phyloP scores from a whole-genome alignment of 2,888 invertebrate genomes.

The Erannis defoliaria region DNA sequence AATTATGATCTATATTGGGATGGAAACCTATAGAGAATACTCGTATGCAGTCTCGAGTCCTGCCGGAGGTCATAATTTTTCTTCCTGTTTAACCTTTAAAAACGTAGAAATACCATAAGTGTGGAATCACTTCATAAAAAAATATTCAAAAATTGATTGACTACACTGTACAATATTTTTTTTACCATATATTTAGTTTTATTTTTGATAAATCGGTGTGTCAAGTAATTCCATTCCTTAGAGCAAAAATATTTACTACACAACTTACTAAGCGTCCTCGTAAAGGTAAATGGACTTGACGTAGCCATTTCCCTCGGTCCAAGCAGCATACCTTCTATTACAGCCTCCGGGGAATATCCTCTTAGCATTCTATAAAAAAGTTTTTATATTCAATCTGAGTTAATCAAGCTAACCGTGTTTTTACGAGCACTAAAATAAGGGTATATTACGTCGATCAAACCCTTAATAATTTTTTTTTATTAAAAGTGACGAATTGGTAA shows the following conservation, averaged over 20 bases:
- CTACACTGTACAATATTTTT: too few species aligned
- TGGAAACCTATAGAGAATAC: too few species aligned
- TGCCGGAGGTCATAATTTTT: too few species aligned
- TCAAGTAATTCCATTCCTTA: background rate
- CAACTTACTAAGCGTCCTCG: constrained; percentile 9
- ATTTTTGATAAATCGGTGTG: background rate
- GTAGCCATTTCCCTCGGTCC: constrained; percentile 10
- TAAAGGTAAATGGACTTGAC: constrained; percentile 10
- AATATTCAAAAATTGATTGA: too few species aligned
- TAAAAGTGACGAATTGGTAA: constrained; percentile 15
- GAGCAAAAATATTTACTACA: constrained; percentile 2
- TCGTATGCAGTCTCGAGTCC: too few species aligned
- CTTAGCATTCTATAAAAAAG: constrained; percentile 31
- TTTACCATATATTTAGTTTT: too few species aligned
- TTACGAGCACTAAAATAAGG: constrained; percentile 21
- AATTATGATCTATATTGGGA: too few species aligned
- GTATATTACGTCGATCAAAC: constrained; percentile 9
- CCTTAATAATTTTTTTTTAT: constrained; percentile 17
- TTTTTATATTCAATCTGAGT: constrained; percentile 35
- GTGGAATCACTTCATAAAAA: too few species aligned
- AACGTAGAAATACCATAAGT: too few species aligned
- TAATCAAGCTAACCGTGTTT: constrained; percentile 27
- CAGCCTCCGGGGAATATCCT: constrained; percentile 4
- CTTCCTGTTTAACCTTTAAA: too few species aligned
- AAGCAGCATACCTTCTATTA: background rate